Evolutionary conservation across 2,113 vertebrate species (phyloP), one percentile per base, ranked within the genome.

Genomic region (Puntigrus tetrazona): DNA sequence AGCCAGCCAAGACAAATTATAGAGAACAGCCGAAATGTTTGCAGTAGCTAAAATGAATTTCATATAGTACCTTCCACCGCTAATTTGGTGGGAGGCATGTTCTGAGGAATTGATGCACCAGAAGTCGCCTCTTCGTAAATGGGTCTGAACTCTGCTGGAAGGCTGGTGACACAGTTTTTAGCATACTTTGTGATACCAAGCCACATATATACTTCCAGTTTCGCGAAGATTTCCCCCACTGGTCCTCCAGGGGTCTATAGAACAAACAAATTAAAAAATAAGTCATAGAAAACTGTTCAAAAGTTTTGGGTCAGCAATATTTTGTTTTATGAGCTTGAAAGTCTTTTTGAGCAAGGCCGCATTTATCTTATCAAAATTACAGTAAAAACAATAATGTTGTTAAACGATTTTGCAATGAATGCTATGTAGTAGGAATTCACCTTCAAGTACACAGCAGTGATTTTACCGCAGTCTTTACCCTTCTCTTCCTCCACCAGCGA

Each of bases 151-250:
- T 98, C 96, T 3, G 91, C 91, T 2, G 97, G 96, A 78, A 99
- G 89, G 38, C 92, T 95, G 0, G 59, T 89, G 65, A 92, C 92
- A 78, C 92, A 95, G 88, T 96, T 96, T 89, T 97, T 98, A 0
- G 89, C 91, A 20, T 97, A 96, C 80, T 96, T 98, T 78, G 92
- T 93, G 52, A 95, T 84, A n/a, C 97, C 97, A 1, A 99, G 94
- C 97, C 98, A 98, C 92, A 99, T 88, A 85, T 97, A 97, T 57
- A 97, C 91, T 92, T 99, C 97, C 75, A 98, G 89, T 88, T 99
- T 98, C 38, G 96, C 96, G 89, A 95, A 97, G 87, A 97, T 93
- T 88, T 97, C 95, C 7, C 95, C 95, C 1, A 93, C 88, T 41
- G 94, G 88, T 43, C 93, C 91, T 63, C 94, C 95, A 4, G 96